phyloP scores from a whole-genome alignment of 2,888 invertebrate genomes.

The Drosophila picticornis region DNA sequence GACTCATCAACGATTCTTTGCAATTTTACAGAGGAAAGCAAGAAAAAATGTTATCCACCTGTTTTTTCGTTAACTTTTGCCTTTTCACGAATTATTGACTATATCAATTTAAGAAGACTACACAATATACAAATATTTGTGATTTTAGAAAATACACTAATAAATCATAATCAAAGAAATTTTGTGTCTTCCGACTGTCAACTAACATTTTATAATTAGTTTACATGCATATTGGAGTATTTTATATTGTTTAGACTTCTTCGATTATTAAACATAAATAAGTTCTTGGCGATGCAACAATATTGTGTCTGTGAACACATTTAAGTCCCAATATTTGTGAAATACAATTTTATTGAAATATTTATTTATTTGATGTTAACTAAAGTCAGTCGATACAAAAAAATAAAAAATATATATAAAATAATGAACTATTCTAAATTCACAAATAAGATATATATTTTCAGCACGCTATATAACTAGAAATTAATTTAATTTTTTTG shows the following conservation, averaged over 20 bases:
- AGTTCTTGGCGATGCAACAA: background rate
- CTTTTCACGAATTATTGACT: background rate
- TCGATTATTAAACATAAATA: background rate
- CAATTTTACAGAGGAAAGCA: background rate
- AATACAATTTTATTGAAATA: background rate
- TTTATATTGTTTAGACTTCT: background rate
- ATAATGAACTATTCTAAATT: background rate
- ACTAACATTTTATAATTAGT: too few species aligned
- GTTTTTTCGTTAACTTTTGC: background rate
- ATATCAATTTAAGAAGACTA: background rate
- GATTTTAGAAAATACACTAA: background rate
- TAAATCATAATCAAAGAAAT: background rate
- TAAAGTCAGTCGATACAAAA: background rate
- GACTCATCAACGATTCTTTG: background rate
- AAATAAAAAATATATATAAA: too few species aligned
- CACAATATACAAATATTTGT: background rate
- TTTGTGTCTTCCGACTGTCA: too few species aligned
- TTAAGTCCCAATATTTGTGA: background rate
- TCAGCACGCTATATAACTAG: background rate
- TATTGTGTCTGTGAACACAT: background rate
- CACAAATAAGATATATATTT: background rate
- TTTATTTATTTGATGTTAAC: background rate
- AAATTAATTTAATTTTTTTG: background rate
- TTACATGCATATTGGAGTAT: too few species aligned
- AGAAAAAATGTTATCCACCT: background rate